A percentile compares a stretch with the other conserved stretches of the same genome.
Conservation (phyloP, 1,140 invertebrate species). For the Catajapyx aquilonaris region DNA sequence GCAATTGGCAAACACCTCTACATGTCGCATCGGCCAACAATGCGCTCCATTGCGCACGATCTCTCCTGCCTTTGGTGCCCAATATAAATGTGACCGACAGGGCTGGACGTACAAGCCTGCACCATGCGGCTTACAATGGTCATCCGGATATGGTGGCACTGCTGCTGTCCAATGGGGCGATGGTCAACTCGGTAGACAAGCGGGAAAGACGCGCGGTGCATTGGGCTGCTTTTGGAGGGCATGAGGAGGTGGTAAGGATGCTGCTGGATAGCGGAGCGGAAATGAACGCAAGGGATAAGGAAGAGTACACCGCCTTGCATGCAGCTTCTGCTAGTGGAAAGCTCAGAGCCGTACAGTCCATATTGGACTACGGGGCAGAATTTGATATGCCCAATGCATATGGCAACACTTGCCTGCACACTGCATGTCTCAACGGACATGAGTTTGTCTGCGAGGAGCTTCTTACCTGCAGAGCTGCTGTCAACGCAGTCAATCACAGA, state of each 20-base stretch:
- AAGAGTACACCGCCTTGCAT: conserved; percentile 38
- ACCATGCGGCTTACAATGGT: conserved; percentile 40
- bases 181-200: conserved; percentile 39
- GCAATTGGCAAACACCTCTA: conserved; percentile 35
- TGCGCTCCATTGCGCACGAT: conserved; percentile 30
- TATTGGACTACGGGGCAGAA: conserved; percentile 31
- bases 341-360: conserved; percentile 25
- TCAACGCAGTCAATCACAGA: conserved; percentile 22
- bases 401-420: conserved; percentile 38
- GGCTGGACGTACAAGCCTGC: conserved; percentile 34
- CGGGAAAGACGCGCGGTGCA: conserved; percentile 33
- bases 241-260: conserved; percentile 26
- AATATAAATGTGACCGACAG: conserved; percentile 38
- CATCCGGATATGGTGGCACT: conserved; percentile 32
- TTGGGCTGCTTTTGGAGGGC: conserved; percentile 33
- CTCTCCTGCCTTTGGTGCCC: conserved; percentile 24
- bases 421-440: conserved; percentile 38
- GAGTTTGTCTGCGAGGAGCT: conserved; percentile 27
- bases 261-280: conserved; percentile 30
- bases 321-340: conserved; percentile 36
- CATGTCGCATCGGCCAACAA: conserved; percentile 36
- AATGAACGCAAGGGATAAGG: conserved; percentile 31
- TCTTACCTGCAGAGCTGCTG: conserved; percentile 22
- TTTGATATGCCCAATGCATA: conserved; percentile 31
- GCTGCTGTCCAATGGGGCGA: conserved; percentile 29